Conservation (phyloP, 2,888 invertebrate species). For the Perithous albicinctus region DNA sequence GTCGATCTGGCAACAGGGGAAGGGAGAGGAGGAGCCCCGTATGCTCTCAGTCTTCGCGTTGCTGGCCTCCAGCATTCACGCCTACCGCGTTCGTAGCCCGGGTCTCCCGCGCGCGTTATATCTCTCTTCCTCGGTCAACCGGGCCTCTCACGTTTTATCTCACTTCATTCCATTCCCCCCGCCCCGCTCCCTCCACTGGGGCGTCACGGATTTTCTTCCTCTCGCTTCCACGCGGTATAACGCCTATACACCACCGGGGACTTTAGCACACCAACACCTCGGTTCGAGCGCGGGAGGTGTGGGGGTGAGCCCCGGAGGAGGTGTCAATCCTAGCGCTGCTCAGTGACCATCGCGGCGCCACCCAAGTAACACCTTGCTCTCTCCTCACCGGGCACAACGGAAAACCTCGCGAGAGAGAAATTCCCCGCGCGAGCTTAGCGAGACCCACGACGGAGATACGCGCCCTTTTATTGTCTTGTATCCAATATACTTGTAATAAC, state of each 20-base stretch:
- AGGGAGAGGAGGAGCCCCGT: conserved; percentile 82
- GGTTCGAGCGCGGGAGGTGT: conserved; percentile 81
- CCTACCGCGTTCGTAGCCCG: conserved; percentile 82
- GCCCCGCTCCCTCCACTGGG: conserved; percentile 29
- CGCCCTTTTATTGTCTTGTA: not conserved
- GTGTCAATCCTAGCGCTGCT: conserved; percentile 85
- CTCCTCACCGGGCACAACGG: conserved; percentile 75
- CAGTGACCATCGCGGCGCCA: conserved; percentile 85
- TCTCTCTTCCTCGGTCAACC: conserved; percentile 32
- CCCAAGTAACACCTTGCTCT: conserved; percentile 85
- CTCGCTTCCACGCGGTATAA: conserved; percentile 60
- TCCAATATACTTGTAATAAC: not conserved
- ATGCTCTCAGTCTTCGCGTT: conserved; percentile 82
- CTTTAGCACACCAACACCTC: conserved; percentile 84
- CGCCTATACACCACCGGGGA: conserved; percentile 73
- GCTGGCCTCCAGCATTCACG: conserved; percentile 84
- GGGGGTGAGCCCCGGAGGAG: conserved; percentile 84
- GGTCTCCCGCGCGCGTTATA: conserved; percentile 38
- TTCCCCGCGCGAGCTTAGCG: conserved; percentile 10
- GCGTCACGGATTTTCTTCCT: conserved; percentile 48
- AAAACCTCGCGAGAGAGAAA: conserved; percentile 46
- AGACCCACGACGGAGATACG: not conserved
- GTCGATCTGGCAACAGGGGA: conserved; percentile 75
- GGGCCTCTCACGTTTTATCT: conserved; percentile 31
- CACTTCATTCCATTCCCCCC: no score